phyloP scores from a whole-genome alignment of 2,888 invertebrate genomes.

The Tenthredo amoena region DNA sequence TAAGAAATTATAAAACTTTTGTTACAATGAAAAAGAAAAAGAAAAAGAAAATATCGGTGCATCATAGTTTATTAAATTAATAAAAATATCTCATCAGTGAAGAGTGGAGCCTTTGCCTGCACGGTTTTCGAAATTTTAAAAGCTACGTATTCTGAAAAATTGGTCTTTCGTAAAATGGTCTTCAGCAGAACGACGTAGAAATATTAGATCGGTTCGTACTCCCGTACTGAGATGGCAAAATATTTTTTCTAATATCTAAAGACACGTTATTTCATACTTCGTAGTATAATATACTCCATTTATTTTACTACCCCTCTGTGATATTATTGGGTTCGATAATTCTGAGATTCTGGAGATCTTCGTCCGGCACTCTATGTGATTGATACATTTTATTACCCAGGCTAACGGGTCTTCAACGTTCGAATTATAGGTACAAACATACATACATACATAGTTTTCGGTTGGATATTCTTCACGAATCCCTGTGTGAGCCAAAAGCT shows the following conservation, averaged over 20 bases:
- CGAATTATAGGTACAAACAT: not conserved
- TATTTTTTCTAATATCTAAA: slow-evolving; percentile 2
- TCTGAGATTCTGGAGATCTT: not conserved
- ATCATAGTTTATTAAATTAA: not conserved
- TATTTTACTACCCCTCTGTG: not conserved
- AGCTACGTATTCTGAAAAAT: not conserved
- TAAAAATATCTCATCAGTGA: not conserved
- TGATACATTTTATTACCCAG: slow-evolving; percentile 18
- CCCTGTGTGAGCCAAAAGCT: not conserved
- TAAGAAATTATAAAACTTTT: not conserved
- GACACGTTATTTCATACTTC: not conserved
- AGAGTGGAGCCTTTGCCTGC: not conserved
- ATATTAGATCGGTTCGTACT: too few species aligned
- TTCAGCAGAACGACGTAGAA: not conserved
- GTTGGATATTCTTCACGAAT: not conserved
- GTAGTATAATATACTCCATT: not conserved
- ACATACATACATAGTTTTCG: not conserved
- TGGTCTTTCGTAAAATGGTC: not conserved
- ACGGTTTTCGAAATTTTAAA: not conserved
- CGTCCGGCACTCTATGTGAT: slow-evolving; percentile 9
- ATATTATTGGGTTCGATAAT: slow-evolving; percentile 6
- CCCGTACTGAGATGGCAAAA: not conserved
- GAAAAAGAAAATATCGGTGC: not conserved
- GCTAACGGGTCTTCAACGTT: not conserved
- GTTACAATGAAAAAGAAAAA: too few species aligned